Percentiles rank a stretch among this genome's conserved stretches.
Conservation (phyloP, 2,797 vertebrate genomes). For the Sciurus carolinensis region DNA sequence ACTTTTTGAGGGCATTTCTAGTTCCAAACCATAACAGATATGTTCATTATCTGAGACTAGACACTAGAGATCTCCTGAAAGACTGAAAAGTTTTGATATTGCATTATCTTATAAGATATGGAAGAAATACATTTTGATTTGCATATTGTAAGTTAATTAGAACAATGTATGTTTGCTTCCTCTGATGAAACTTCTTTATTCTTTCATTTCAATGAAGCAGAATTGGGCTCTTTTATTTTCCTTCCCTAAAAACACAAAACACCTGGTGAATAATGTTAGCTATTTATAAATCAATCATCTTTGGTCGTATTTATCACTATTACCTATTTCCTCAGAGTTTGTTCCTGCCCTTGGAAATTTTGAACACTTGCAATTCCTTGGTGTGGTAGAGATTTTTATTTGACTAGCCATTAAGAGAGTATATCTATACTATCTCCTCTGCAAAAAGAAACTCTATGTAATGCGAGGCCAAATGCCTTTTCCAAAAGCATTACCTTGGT, state of each 20-base stretch:
- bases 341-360: not conserved
- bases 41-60: not conserved
- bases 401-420: not conserved
- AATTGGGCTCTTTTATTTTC: not conserved
- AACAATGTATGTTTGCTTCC: not conserved
- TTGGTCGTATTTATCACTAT: not conserved
- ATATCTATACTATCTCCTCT: not conserved
- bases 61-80: not conserved
- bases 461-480: not conserved
- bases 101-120: not conserved
- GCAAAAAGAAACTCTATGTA: not conserved
- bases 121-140: not conserved
- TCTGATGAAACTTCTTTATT: not conserved
- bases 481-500: not conserved
- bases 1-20: no score
- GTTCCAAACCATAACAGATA: not conserved
- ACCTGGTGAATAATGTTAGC: not conserved
- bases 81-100: not conserved
- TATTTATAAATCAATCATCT: slow-evolving; percentile 45
- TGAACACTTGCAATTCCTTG: not conserved
- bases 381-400: not conserved
- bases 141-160: not conserved
- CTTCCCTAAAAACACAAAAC: not conserved
- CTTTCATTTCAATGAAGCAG: not conserved
- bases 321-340: not conserved